Percentiles rank a stretch among this genome's conserved stretches.
Evolutionary conservation across 1,140 invertebrate genomes (phyloP).

Genomic region (Meloidogyne hapla): DNA sequence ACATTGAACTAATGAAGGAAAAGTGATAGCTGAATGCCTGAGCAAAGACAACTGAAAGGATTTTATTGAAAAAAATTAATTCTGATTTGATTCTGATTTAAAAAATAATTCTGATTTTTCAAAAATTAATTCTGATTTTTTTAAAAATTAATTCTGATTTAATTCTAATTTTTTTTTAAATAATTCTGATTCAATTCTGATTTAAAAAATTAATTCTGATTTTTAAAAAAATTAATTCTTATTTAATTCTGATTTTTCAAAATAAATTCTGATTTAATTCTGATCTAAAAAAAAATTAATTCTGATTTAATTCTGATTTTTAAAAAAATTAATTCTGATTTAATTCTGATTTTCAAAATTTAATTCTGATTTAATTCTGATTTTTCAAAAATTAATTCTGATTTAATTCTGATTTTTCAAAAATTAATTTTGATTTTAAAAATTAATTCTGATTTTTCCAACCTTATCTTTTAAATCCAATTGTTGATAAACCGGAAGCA

Average conservation of each 20-base stretch:
- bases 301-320: background rate
- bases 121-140: background rate
- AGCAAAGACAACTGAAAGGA: conserved; percentile 60
- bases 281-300: conserved; percentile 1
- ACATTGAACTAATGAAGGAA: conserved; percentile 62
- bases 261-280: conserved; percentile 21
- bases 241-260: conserved; percentile 20
- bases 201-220: conserved; percentile 25
- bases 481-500: conserved; percentile 52
- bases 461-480: conserved; percentile 57
- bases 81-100: too few species aligned
- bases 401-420: conserved; percentile 29
- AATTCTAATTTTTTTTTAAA: too few species aligned
- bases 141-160: conserved; percentile 31
- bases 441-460: conserved; percentile 18
- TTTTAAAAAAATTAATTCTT: too few species aligned
- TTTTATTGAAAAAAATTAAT: too few species aligned
- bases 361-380: too few species aligned
- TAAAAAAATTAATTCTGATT: background rate
- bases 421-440: conserved; percentile 20
- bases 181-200: too few species aligned
- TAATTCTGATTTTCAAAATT: too few species aligned
- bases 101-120: conserved; percentile 26
- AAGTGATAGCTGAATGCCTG: conserved; percentile 62
- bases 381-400: conserved; percentile 24